These are phyloP conservation scores for Probosciger aterrimus DNA, from an alignment of 2,113 vertebrate species.

Conservation along the genomic window DNA sequence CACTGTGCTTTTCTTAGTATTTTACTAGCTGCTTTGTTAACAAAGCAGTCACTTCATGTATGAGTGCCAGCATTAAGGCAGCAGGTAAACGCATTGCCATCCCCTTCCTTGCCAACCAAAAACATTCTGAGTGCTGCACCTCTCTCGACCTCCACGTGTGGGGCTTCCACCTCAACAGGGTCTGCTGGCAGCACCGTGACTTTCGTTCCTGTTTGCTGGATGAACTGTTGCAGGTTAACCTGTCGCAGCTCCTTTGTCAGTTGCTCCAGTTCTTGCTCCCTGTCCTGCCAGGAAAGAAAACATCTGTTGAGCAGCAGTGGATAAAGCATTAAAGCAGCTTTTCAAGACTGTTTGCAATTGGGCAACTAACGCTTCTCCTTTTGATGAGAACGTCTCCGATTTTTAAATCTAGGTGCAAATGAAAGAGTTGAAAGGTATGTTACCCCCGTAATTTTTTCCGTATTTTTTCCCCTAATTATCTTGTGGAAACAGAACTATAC, in stretches of 20 bases:
- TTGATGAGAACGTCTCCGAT: neutral
- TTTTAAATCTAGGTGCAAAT: neutral
- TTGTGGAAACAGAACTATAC: neutral
- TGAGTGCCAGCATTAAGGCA: accelerated
- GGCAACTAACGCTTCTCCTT: neutral
- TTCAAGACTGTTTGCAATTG: neutral
- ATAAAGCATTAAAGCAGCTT: neutral
- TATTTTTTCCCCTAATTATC: neutral
- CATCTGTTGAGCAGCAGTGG: neutral
- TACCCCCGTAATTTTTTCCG: neutral
- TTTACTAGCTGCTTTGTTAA: neutral
- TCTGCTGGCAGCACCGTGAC: slow-evolving; percentile 94
- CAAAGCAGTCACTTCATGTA: neutral
- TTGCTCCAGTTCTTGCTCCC: slow-evolving; percentile 93
- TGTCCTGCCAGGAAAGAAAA: slow-evolving; percentile 77
- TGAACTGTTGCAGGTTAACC: slow-evolving; percentile 97
- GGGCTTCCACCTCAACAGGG: slow-evolving; percentile 81
- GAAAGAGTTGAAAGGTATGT: neutral
- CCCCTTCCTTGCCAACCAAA: neutral
- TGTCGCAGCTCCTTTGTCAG: slow-evolving; percentile 96
- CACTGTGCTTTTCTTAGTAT: neutral
- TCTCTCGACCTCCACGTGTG: slow-evolving; percentile 65
- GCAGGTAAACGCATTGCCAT: neutral
- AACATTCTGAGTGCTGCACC: slow-evolving; percentile 59
- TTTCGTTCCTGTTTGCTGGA: slow-evolving; percentile 96